Evolutionary conservation across 2,797 vertebrate genomes (phyloP), one percentile per base, ranked within the genome.

Genomic region (Poeciliopsis turneri): DNA sequence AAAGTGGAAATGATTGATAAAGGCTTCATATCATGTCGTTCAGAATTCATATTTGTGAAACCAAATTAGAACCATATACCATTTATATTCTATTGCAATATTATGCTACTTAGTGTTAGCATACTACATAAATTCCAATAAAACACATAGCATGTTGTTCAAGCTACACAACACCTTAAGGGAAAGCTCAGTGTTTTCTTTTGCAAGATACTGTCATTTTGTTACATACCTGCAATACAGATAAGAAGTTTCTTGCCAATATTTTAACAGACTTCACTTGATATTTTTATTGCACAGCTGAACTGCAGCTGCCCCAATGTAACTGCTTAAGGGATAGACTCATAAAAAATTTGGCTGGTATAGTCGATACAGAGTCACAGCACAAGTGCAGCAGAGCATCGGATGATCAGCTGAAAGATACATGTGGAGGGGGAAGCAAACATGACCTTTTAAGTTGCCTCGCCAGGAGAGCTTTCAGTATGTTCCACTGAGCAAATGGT

Each of bases 361-460:
- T 5, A 83, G 77, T 82, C 77, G 45, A 41, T 4, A 80, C 69
- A 47, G 75, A 82, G 74, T 61, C 70, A 70, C 47, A 69, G 81
- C 79, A 71, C 61, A 77, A 80, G 79, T 43, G 61, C 51, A 43
- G 80, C 55, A 39, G 83, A 76, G 84, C 66, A 85, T 84, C 83
- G 72, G 79, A 80, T 39, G 74, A 89, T 87, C 79, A 89, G 90
- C 87, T 92, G 82, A 90, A 90, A 91, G 90, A 93, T 90, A 91
- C 77, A 92, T 88, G 82, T 68, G 77, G 30, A 53, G 78, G 78
- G 75, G 41, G 92, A 92, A 90, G 91, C 82, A 92, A 90, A 92
- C 77, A 86, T 90, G 87, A 92, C 90, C 93, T 92, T 69, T 93
- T 88, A 86, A 80, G 87, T 87, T 88, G 82, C 79, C 81, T 87